These are phyloP conservation scores for Stictocephala bisonia DNA, from an alignment of 2,888 invertebrate species.

Conservation along the genomic window DNA sequence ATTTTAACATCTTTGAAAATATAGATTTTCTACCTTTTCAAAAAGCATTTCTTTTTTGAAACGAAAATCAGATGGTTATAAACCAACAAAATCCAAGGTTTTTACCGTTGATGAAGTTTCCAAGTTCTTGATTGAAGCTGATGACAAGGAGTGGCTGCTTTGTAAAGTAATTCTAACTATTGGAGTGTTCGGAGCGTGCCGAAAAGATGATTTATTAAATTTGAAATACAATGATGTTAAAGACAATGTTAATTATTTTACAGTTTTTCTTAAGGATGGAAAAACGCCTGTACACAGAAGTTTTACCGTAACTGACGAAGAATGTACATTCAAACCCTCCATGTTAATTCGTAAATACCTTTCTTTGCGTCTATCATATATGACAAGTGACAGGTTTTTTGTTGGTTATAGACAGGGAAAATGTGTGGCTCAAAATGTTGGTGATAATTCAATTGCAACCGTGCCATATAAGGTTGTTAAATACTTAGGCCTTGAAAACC, in stretches of 20 bases:
- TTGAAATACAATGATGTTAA: slow-evolving; percentile 26
- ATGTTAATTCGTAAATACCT: slow-evolving; percentile 17
- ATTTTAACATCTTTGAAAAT: slow-evolving; percentile 10
- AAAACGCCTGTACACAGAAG: slow-evolving; percentile 35
- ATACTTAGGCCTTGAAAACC: slow-evolving; percentile 22
- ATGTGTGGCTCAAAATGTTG: slow-evolving; percentile 30
- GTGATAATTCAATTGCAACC: slow-evolving; percentile 23
- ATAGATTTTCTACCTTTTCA: slow-evolving; percentile 20
- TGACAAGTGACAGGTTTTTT: slow-evolving; percentile 34
- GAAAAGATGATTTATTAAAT: slow-evolving; percentile 33
- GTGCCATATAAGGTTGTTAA: slow-evolving; percentile 33
- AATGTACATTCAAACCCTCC: slow-evolving; percentile 25
- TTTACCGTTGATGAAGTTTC: slow-evolving; percentile 23
- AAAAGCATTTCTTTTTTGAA: slow-evolving; percentile 39
- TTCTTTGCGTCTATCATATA: slow-evolving; percentile 23
- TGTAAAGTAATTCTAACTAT: slow-evolving; percentile 29
- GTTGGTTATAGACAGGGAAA: slow-evolving; percentile 1
- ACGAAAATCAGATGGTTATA: slow-evolving; percentile 12
- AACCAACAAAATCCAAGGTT: slow-evolving; percentile 23
- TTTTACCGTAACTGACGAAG: slow-evolving; percentile 20
- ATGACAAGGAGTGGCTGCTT: slow-evolving; percentile 1
- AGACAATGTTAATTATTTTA: slow-evolving; percentile 34
- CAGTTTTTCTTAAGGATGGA: slow-evolving; percentile 16
- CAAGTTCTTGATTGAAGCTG: slow-evolving; percentile 22
- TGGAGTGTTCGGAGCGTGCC: slow-evolving; percentile 37